Conservation (phyloP, 2,797 vertebrate genomes). For the Acrossocheilus wenchowensis region DNA sequence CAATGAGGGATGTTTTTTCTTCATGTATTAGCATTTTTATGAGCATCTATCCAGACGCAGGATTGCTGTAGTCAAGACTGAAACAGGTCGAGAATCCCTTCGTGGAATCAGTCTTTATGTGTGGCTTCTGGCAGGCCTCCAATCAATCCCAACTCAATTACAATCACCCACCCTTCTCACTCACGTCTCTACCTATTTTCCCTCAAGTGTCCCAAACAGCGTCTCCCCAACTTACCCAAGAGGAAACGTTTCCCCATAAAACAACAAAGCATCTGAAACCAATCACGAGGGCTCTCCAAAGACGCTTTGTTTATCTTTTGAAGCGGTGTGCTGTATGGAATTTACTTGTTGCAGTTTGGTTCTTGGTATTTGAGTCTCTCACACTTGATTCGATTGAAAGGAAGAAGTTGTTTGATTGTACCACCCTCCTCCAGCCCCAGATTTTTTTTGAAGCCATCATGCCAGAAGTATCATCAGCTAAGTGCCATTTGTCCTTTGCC, state of each 20-base stretch:
- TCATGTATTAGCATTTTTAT: constrained; percentile 59
- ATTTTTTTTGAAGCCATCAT: constrained; percentile 64
- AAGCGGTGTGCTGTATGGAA: constrained; percentile 8
- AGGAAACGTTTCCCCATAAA: constrained; percentile 27
- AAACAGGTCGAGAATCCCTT: constrained; percentile 35
- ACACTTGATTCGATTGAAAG: background rate
- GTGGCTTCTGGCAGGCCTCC: constrained; percentile 54
- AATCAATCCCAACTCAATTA: constrained; percentile 71
- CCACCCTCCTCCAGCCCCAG: constrained; percentile 18
- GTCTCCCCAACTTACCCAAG: constrained; percentile 39
- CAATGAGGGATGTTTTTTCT: constrained; percentile 33
- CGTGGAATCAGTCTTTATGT: constrained; percentile 50
- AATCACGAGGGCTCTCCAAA: constrained; percentile 37
- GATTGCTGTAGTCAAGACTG: constrained; percentile 44
- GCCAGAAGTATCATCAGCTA: constrained; percentile 72
- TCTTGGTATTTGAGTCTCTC: background rate
- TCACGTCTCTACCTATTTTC: constrained; percentile 52
- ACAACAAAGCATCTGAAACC: constrained; percentile 46
- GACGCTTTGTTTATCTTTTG: constrained; percentile 45
- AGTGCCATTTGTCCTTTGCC: constrained; percentile 74
- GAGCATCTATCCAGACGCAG: constrained; percentile 53
- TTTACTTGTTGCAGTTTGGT: background rate
- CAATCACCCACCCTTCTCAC: constrained; percentile 67
- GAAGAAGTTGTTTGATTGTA: background rate
- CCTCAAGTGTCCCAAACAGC: constrained; percentile 36